Percentiles rank a stretch among this genome's conserved stretches.
Conservation (phyloP, 2,888 invertebrate genomes). For the Pandemis corylana region DNA sequence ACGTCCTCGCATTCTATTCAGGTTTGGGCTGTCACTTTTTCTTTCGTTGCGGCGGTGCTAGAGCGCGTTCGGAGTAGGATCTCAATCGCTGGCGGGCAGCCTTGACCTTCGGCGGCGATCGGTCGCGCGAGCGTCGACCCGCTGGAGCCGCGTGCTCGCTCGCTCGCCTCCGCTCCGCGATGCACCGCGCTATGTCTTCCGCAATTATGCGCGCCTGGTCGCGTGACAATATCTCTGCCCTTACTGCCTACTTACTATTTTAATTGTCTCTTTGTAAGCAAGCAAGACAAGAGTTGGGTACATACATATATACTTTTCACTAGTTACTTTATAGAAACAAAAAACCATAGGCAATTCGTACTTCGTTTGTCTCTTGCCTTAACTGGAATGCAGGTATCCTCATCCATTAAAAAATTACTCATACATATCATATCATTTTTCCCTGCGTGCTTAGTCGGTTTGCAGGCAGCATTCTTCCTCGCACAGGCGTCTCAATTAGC, state of each 20-base stretch:
- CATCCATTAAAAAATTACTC: not conserved
- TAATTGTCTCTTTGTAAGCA: conserved; percentile 21
- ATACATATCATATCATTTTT: not conserved
- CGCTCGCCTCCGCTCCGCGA: conserved; percentile 43
- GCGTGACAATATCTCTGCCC: conserved; percentile 40
- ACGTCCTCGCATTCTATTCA: conserved; percentile 82
- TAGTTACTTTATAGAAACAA: not conserved
- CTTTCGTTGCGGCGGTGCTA: conserved; percentile 72
- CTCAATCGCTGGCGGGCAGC: conserved; percentile 69
- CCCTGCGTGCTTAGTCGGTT: not conserved
- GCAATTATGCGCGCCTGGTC: conserved; percentile 48
- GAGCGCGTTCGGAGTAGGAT: conserved; percentile 58
- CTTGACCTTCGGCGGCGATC: conserved; percentile 82
- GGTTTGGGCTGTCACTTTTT: conserved; percentile 84
- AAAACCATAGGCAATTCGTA: not conserved
- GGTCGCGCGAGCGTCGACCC: conserved; percentile 78
- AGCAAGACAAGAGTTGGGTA: not conserved
- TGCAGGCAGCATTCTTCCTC: conserved; percentile 16
- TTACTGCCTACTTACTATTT: conserved; percentile 20
- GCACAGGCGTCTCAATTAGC: conserved; percentile 8
- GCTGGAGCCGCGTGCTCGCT: conserved; percentile 51
- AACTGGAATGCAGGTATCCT: not conserved
- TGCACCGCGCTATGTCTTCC: conserved; percentile 53
- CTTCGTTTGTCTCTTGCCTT: not conserved
- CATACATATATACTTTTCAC: not conserved